Evolutionary conservation across 2,113 vertebrate genomes (phyloP).

Genomic region (Casuarius casuarius): DNA sequence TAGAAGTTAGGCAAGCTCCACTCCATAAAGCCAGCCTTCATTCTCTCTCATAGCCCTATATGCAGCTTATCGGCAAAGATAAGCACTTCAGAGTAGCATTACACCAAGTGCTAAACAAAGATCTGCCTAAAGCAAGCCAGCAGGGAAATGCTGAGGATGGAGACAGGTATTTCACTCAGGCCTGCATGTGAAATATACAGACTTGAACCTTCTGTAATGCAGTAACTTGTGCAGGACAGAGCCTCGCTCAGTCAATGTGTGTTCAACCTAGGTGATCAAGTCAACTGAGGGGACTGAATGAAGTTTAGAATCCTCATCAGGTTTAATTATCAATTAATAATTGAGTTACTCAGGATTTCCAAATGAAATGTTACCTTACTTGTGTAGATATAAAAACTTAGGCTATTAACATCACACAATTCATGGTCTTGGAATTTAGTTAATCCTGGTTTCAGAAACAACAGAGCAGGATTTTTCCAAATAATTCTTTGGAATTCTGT

Average conservation of each 20-base stretch:
- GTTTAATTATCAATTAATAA: not conserved
- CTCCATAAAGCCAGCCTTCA: not conserved
- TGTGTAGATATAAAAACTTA: not conserved
- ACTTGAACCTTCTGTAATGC: not conserved
- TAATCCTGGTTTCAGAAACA: not conserved
- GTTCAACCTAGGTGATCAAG: not conserved
- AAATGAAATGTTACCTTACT: not conserved
- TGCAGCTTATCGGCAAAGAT: not conserved
- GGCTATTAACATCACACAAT: not conserved
- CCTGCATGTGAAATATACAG: not conserved
- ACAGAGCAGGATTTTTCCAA: too few species aligned
- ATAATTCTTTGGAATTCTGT: not conserved
- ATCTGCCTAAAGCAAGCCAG: not conserved
- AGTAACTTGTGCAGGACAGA: not conserved
- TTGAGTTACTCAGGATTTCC: not conserved
- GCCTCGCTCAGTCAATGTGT: not conserved
- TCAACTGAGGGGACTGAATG: not conserved
- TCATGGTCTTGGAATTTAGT: not conserved
- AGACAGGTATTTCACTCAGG: not conserved
- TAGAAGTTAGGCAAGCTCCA: not conserved
- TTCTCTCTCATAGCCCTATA: accelerated
- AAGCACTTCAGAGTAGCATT: not conserved
- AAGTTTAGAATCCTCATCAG: not conserved
- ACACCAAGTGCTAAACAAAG: not conserved
- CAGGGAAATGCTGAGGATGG: not conserved